phyloP scores from a whole-genome alignment of 2,888 invertebrate genomes.

The Lasioglossum oenotherae region DNA sequence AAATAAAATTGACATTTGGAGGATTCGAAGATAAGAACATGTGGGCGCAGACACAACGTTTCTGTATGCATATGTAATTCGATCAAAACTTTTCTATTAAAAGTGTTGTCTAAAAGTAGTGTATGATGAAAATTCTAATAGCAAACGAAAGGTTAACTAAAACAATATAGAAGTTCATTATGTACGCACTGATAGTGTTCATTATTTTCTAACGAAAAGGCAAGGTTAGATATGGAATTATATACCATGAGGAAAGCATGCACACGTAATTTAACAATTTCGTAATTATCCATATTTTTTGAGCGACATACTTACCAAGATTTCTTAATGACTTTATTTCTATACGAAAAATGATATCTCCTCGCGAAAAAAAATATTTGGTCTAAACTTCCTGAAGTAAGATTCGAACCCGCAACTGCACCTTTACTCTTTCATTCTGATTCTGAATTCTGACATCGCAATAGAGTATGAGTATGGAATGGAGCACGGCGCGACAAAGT shows the following conservation, averaged over 20 bases:
- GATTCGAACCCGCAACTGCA: slow-evolving; percentile 50
- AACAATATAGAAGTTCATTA: neutral
- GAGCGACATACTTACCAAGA: slow-evolving; percentile 17
- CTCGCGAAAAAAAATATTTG: slow-evolving; percentile 38
- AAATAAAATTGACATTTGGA: slow-evolving; percentile 23
- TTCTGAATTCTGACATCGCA: slow-evolving; percentile 40
- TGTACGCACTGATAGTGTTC: neutral
- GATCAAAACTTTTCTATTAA: neutral
- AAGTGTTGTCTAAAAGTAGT: neutral
- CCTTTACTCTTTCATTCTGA: slow-evolving; percentile 34
- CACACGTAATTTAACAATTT: neutral
- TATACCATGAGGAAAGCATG: neutral
- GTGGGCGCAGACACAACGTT: neutral
- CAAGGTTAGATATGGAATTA: slow-evolving; percentile 46
- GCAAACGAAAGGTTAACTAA: neutral
- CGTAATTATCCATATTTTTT: slow-evolving; percentile 4
- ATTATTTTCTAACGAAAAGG: slow-evolving; percentile 18
- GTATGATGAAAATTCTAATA: neutral
- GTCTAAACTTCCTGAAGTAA: slow-evolving; percentile 20
- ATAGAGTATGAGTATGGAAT: neutral
- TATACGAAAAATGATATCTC: slow-evolving; percentile 32
- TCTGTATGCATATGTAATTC: slow-evolving; percentile 21
- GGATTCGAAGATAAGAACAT: slow-evolving; percentile 60
- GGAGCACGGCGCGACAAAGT: neutral
- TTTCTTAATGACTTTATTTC: slow-evolving; percentile 10